Evolutionary conservation across 2,797 vertebrate genomes (phyloP), one percentile per base, ranked within the genome.

Genomic region (Falco columbarius): DNA sequence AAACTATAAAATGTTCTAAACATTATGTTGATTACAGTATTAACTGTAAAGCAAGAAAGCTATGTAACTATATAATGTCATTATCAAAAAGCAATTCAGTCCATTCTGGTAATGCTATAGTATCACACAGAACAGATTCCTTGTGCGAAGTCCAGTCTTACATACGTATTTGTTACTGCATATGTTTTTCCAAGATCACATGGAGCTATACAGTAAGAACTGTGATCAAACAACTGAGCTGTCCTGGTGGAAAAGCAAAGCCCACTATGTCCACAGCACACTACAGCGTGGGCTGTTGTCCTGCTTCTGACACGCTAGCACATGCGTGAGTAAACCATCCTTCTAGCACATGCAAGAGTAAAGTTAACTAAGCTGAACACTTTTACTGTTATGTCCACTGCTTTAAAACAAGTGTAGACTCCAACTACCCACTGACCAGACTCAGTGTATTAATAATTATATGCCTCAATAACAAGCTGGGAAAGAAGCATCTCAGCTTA

Each of bases 41-140:
- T 67, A n/a, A 70, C 81, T 95, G 90, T 89, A 70, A 95, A 90
- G 42, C 29, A 94, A 40, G 46, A 65, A 95, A 88, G 18, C 34
- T 74, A 40, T 47, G 7, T 56, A 58, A 79, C 30, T 14, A 51
- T 72, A n/a, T 75, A 92, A 38, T 42, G 76, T 19, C 81, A 24
- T 59, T 61, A 40, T 91, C 42, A 56, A 68, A 82, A 89, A 90
- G 20, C 26, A 62, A 75, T 79, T 79, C n/a, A 34, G n/a, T 70
- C 32, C 14, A 29, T 87, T 94, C 52, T 52, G 72, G 24, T 67
- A 91, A 65, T 4, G 10, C 29, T 44, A 14, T 1, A 79, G 15
- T 6, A 71, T 52, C 51, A 55, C 27, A 63, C 4, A 52, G 40
- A 95, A 77, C 6, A 54, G 30, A 54, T 32, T 86, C 51, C 18